Conservation (phyloP, 2,797 vertebrate genomes). For the Amblyopsis hoosieri region DNA sequence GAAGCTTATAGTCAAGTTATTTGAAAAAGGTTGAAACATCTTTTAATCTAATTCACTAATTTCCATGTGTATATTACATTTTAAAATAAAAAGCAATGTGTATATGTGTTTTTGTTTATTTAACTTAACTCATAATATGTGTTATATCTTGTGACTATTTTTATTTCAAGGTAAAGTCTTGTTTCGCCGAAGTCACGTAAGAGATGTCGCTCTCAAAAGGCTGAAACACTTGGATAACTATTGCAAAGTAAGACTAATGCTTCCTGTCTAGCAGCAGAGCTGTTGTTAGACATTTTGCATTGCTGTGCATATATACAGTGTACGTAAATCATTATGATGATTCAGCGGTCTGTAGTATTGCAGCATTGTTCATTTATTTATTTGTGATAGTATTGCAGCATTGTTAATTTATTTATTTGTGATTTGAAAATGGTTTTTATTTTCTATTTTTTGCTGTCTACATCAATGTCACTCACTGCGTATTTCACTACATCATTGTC, state of each 20-base stretch:
- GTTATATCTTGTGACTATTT: conserved; percentile 2
- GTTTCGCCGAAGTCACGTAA: conserved; percentile 92
- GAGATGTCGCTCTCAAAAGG: conserved; percentile 91
- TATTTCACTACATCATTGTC: conserved; percentile 29
- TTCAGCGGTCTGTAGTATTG: background rate
- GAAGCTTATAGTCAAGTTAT: too few relatives aligned
- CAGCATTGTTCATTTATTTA: too few relatives aligned
- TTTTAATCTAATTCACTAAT: too few relatives aligned
- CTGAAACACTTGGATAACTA: conserved; percentile 94
- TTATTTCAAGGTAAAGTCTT: conserved; percentile 87
- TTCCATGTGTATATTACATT: background rate
- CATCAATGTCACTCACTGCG: background rate
- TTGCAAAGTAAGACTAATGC: conserved; percentile 85
- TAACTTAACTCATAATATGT: background rate
- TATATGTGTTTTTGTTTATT: background rate
- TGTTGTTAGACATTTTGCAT: background rate
- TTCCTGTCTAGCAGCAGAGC: background rate
- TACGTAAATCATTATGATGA: background rate
- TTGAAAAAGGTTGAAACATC: too few relatives aligned
- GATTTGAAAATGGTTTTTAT: too few relatives aligned
- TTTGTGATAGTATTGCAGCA: background rate
- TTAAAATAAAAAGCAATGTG: background rate
- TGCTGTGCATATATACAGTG: background rate
- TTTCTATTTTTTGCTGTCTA: background rate
- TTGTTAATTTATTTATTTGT: too few relatives aligned